phyloP scores from a whole-genome alignment of 2,888 invertebrate species.

The Colletes collaris region DNA sequence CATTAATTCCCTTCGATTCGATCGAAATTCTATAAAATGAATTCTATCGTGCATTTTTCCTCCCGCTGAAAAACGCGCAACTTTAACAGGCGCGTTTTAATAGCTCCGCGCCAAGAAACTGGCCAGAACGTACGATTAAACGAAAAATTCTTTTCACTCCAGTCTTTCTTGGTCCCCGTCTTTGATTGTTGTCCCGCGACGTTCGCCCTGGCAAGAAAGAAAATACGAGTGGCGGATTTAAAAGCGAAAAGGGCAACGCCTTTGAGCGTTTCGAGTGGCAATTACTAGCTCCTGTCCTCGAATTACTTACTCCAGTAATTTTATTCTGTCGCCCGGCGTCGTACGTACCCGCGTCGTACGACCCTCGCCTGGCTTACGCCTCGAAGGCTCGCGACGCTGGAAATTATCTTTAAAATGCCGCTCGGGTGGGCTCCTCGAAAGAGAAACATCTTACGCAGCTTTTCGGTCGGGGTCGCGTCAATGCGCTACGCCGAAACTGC shows the following conservation, averaged over 20 bases:
- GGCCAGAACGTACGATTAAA: not conserved
- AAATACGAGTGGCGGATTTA: constrained; percentile 63
- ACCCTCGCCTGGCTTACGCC: constrained; percentile 31
- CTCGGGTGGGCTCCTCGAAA: constrained; percentile 27
- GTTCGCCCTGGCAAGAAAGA: not conserved
- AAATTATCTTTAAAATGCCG: constrained; percentile 58
- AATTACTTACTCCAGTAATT: constrained; percentile 77
- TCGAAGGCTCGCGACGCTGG: constrained; percentile 39
- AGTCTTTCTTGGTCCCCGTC: constrained; percentile 8
- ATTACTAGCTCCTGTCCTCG: constrained; percentile 74
- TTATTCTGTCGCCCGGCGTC: constrained; percentile 58
- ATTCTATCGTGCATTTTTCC: too few relatives aligned
- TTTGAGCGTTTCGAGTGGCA: constrained; percentile 77
- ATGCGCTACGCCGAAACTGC: constrained; percentile 30
- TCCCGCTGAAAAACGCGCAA: too few relatives aligned
- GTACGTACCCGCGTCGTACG: constrained; percentile 2
- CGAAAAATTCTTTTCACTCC: constrained; percentile 1
- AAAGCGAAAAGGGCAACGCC: constrained; percentile 64
- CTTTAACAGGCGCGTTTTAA: too few relatives aligned
- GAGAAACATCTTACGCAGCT: constrained; percentile 52
- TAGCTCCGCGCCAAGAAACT: not conserved
- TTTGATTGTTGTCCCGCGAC: constrained; percentile 12
- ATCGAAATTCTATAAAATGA: too few relatives aligned
- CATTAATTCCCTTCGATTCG: too few relatives aligned
- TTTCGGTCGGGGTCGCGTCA: constrained; percentile 48